A percentile compares a stretch with the other conserved stretches of the same genome.
Conservation (phyloP, 1,140 invertebrate species). For the Yoshiicerus persimilis region DNA sequence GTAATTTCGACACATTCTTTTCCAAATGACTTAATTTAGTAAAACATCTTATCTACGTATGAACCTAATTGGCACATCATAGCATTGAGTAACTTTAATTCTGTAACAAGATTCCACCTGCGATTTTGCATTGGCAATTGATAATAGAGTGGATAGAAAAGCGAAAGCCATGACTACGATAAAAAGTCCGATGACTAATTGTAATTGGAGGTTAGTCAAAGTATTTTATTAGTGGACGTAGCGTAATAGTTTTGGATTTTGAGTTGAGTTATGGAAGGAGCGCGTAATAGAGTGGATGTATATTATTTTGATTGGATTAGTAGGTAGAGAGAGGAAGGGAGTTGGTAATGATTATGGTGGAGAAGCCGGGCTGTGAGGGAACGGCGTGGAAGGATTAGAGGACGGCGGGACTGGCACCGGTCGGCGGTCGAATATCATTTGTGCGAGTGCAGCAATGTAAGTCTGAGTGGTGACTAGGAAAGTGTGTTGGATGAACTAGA, state of each 20-base stretch:
- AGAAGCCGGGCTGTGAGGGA: neutral
- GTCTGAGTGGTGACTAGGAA: neutral
- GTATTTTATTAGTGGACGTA: neutral
- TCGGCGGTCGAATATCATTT: neutral
- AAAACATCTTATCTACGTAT: too few relatives aligned
- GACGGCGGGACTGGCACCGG: neutral
- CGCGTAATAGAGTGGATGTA: neutral
- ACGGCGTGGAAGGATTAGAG: neutral
- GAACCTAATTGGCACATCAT: too few relatives aligned
- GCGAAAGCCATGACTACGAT: neutral
- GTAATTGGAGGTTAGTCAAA: neutral
- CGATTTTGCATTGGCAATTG: too few relatives aligned
- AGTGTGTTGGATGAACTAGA: neutral
- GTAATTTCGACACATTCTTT: too few relatives aligned
- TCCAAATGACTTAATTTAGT: too few relatives aligned
- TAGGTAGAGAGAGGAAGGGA: neutral
- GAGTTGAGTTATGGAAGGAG: too few relatives aligned
- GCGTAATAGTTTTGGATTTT: too few relatives aligned
- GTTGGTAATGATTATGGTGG: neutral
- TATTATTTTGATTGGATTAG: too few relatives aligned
- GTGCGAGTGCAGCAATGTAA: neutral
- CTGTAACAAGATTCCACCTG: too few relatives aligned
- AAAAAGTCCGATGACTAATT: neutral
- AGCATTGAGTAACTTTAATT: too few relatives aligned
- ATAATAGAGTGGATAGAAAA: neutral